These are phyloP conservation scores for Esox lucius DNA, from an alignment of 2,797 vertebrate genomes.

Conservation along the genomic window DNA sequence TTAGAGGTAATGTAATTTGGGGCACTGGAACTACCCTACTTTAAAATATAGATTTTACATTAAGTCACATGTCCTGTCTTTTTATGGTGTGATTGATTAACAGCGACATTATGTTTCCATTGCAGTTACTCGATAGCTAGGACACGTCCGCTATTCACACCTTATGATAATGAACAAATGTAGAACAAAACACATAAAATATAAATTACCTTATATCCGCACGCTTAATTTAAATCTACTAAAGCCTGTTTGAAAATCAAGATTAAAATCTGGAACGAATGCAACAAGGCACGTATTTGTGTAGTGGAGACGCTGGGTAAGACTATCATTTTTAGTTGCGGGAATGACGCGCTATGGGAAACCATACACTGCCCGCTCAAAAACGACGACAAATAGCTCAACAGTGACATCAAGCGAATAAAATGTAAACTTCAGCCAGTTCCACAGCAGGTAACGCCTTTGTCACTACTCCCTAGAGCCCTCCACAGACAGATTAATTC, in stretches of 20 bases:
- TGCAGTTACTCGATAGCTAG: neutral
- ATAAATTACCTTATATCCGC: too few relatives aligned
- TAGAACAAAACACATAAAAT: neutral
- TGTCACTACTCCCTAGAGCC: neutral
- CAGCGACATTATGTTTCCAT: neutral
- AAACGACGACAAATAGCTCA: conserved; percentile 57
- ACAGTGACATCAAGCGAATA: conserved; percentile 69
- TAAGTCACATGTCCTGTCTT: neutral
- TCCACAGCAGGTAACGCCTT: neutral
- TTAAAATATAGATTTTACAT: neutral
- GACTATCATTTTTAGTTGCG: neutral
- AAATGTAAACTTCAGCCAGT: neutral
- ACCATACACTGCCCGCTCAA: too few relatives aligned
- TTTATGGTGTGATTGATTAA: neutral
- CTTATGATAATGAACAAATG: neutral
- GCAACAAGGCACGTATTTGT: neutral
- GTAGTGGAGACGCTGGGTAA: neutral
- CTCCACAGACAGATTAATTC: neutral
- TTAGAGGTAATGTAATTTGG: too few relatives aligned
- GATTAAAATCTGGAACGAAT: too few relatives aligned
- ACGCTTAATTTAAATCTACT: neutral
- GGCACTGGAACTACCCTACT: too few relatives aligned
- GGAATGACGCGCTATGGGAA: neutral
- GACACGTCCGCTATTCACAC: neutral
- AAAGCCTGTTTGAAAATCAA: too few relatives aligned